Evolutionary conservation across 2,888 invertebrate genomes (phyloP), one percentile per base, ranked within the genome.

Genomic region (Cheilosia pagana): DNA sequence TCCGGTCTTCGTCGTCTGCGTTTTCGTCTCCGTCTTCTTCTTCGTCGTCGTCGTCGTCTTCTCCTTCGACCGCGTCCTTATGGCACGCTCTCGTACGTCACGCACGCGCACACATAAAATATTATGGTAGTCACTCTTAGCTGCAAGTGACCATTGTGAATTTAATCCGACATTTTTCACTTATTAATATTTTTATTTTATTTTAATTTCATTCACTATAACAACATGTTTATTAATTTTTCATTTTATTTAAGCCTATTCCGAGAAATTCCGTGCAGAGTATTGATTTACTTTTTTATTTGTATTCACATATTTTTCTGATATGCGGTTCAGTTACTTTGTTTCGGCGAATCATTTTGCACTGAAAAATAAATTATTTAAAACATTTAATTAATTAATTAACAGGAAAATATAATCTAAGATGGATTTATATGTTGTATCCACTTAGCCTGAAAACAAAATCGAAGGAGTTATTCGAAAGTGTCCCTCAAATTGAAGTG

Each of bases 51-150:
- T 12, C 65, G 52, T 65, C 21, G 7, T 25, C 65, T 10, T 16
- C 31, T 48, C 67, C 77, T 60, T 70, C 78, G 50, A 52, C 78
- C 74, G 81, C 79, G 79, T 60, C 81, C 81, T 75, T 75, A 60
- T 85, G 81, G 70, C 81, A 85, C 81, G 81, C 57, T 71, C 59
- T 81, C 76, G 81, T 65, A 76, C 75, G 85, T 85, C 85, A 85
- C 85, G 85, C 81, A 81, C 81, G 62, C 76, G 81, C 65, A 76
- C 28, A 83, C 83, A 83, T 83, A 74, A 70, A 83, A 72, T 76
- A 14, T 65, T 48, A n/a, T 55, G 59, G 43, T 45, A n/a, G 67
- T 16, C 71, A 62, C 71, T 81, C 53, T 85, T 81, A 85, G 70
- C 75, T 85, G 41, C 41, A 68, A 52, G 67, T 68, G 55, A 67